These are phyloP conservation scores for Penaeus indicus DNA, from an alignment of 1,140 invertebrate genomes.

Conservation along the genomic window DNA sequence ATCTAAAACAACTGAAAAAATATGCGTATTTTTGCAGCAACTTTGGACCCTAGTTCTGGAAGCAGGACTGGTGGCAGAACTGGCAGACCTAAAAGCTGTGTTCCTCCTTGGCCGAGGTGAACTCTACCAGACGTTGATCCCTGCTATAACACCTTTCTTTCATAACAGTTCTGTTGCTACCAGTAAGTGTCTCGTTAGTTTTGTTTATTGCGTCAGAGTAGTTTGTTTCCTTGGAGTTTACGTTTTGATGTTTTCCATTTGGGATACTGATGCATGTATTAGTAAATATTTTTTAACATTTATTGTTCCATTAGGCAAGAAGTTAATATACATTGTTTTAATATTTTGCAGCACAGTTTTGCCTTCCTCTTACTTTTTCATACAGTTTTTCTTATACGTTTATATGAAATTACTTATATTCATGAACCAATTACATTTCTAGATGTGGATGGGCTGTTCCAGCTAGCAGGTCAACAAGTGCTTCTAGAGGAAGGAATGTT, in stretches of 20 bases:
- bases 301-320: no score
- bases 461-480: constrained; percentile 45
- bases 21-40: constrained; percentile 27
- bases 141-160: constrained; percentile 44
- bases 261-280: no score
- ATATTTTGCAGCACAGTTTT: no score
- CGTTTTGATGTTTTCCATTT: no score
- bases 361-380: neutral
- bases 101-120: constrained; percentile 58
- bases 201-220: no score
- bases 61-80: constrained; percentile 44
- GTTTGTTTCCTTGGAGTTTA: no score
- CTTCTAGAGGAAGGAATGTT: constrained; percentile 43
- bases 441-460: constrained; percentile 49
- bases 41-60: constrained; percentile 55
- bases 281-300: no score
- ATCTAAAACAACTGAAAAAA: neutral
- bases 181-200: constrained; percentile 7
- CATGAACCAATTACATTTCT: neutral
- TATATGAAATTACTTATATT: neutral
- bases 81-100: constrained; percentile 54
- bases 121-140: constrained; percentile 55
- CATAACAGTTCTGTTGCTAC: neutral
- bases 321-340: no score
- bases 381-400: neutral